A percentile compares a stretch with the other conserved stretches of the same genome.
phyloP scores from a whole-genome alignment of 2,888 invertebrate genomes.

The Terebella lapidaria region DNA sequence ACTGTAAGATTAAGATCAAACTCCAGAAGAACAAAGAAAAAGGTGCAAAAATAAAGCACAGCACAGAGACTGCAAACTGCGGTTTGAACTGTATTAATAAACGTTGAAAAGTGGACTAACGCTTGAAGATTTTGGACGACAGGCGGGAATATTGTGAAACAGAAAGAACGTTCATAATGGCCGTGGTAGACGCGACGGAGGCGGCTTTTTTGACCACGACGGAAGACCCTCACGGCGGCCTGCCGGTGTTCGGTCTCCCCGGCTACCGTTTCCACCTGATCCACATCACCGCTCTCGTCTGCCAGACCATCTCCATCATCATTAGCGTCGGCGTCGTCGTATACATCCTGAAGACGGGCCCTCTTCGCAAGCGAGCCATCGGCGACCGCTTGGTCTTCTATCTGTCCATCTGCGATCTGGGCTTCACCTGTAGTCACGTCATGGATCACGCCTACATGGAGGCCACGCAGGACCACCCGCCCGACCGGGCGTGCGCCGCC shows the following conservation, averaged over 20 bases:
- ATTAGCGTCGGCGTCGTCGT: background rate
- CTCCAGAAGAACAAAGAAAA: no score
- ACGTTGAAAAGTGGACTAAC: no score
- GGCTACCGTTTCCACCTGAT: slow-evolving; percentile 6
- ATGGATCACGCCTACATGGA: slow-evolving; percentile 16
- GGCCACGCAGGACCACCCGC: slow-evolving; percentile 5
- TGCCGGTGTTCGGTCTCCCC: slow-evolving; percentile 4
- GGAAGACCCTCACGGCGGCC: background rate
- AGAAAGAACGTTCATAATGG: no score
- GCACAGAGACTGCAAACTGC: no score
- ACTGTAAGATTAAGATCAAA: no score
- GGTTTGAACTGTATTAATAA: no score
- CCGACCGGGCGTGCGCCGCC: slow-evolving; percentile 3
- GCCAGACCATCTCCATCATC: background rate
- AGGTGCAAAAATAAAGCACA: no score
- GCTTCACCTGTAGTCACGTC: slow-evolving; percentile 6
- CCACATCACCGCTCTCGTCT: slow-evolving; percentile 1
- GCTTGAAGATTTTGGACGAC: no score
- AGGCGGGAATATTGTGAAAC: no score
- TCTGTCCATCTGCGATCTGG: slow-evolving; percentile 7
- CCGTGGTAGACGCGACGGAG: background rate
- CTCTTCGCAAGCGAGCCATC: background rate
- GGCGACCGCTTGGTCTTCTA: slow-evolving; percentile 14
- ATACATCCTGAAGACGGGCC: background rate
- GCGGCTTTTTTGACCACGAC: background rate